phyloP scores from a whole-genome alignment of 2,888 invertebrate genomes.

The Nomada ruficornis region DNA sequence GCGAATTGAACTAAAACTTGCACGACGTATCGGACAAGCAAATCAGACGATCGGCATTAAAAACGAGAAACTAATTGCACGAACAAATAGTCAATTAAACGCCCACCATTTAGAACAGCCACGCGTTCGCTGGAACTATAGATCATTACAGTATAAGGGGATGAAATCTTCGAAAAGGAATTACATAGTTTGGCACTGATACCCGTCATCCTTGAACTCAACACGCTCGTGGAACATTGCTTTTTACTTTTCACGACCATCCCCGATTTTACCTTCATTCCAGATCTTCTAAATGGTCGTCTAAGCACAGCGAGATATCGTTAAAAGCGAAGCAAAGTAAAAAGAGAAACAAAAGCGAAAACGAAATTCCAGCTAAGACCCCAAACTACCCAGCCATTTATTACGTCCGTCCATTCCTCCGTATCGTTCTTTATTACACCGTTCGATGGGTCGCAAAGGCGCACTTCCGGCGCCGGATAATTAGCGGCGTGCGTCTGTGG shows the following conservation, averaged over 20 bases:
- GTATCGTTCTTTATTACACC: neutral
- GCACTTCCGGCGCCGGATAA: conserved; percentile 60
- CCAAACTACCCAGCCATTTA: too few species aligned
- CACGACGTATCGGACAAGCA: too few species aligned
- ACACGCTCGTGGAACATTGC: conserved; percentile 11
- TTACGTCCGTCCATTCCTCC: neutral
- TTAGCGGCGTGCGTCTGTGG: conserved; percentile 59
- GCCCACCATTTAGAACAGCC: too few species aligned
- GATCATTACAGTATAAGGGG: neutral
- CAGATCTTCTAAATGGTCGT: too few species aligned
- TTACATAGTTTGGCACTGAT: conserved; percentile 59
- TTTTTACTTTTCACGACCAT: too few species aligned
- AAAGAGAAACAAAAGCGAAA: neutral
- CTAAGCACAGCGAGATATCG: too few species aligned
- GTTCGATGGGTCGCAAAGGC: conserved; percentile 21
- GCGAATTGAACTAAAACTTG: too few species aligned
- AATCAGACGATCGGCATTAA: too few species aligned
- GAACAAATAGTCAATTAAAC: neutral
- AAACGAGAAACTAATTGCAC: neutral
- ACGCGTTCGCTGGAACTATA: neutral
- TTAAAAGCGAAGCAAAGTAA: neutral
- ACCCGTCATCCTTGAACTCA: conserved; percentile 34
- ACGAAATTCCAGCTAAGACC: neutral
- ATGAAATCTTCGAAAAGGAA: conserved; percentile 11
- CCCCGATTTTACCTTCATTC: too few species aligned